These are phyloP conservation scores for Epistrophe grossulariae DNA, from an alignment of 2,888 invertebrate genomes.

Conservation along the genomic window DNA sequence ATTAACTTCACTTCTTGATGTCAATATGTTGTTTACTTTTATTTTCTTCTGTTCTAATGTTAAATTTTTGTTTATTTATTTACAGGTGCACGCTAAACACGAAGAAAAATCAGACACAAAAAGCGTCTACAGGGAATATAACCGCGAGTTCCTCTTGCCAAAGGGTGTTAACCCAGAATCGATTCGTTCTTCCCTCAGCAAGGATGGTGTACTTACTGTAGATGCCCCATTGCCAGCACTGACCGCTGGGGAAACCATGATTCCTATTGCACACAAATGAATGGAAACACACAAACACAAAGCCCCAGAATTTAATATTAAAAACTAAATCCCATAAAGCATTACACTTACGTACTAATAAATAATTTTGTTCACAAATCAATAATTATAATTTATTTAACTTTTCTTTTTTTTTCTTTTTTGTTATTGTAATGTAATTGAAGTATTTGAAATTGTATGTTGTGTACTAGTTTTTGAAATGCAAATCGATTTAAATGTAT, in stretches of 20 bases:
- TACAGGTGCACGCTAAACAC: slow-evolving; percentile 98
- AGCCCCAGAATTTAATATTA: neutral
- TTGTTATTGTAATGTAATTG: slow-evolving; percentile 15
- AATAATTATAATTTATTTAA: slow-evolving; percentile 27
- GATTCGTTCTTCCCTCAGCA: slow-evolving; percentile 97
- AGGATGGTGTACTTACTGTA: slow-evolving; percentile 98
- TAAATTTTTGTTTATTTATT: slow-evolving; percentile 77
- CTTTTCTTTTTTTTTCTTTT: slow-evolving; percentile 32
- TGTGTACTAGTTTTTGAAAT: slow-evolving; percentile 9
- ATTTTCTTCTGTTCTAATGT: slow-evolving; percentile 33
- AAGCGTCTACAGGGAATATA: slow-evolving; percentile 99
- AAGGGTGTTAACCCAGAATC: slow-evolving; percentile 98
- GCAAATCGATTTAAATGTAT: neutral
- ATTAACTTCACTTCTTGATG: slow-evolving; percentile 33
- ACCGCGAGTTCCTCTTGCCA: slow-evolving; percentile 97
- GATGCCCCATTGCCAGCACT: slow-evolving; percentile 97
- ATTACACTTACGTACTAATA: slow-evolving; percentile 36
- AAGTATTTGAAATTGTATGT: slow-evolving; percentile 22
- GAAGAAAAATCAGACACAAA: slow-evolving; percentile 98
- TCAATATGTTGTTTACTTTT: slow-evolving; percentile 8
- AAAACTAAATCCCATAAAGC: slow-evolving; percentile 40
- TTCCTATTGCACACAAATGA: slow-evolving; percentile 84
- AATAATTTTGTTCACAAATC: slow-evolving; percentile 41
- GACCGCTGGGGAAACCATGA: slow-evolving; percentile 83
- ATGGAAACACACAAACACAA: slow-evolving; percentile 35